phyloP scores from a whole-genome alignment of 2,797 vertebrate genomes.

The Manis crassicaudata region DNA sequence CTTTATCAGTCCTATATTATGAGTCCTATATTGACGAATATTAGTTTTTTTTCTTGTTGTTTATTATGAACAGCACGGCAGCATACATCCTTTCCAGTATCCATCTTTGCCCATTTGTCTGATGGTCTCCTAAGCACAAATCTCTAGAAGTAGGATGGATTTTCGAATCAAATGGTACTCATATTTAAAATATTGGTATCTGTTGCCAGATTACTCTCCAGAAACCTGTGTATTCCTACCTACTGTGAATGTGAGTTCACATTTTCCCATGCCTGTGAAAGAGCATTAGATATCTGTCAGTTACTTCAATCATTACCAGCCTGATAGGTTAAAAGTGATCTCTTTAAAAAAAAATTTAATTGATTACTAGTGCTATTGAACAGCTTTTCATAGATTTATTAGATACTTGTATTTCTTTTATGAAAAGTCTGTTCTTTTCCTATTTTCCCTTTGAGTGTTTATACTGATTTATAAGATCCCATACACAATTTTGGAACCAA shows the following conservation, averaged over 20 bases:
- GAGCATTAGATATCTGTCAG: background rate
- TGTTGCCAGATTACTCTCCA: background rate
- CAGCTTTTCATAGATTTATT: constrained; percentile 32
- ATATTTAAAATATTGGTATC: constrained; percentile 6
- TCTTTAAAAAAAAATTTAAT: background rate
- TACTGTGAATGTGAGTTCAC: constrained; percentile 22
- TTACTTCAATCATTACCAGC: constrained; percentile 45
- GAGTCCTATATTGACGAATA: background rate
- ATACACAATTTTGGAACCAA: background rate
- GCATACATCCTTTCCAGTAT: background rate
- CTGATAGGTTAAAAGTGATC: constrained; percentile 14
- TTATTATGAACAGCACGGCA: background rate
- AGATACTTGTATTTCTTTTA: constrained; percentile 28
- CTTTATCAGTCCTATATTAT: background rate
- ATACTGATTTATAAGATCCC: constrained; percentile 25
- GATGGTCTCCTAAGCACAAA: background rate
- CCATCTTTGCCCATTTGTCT: background rate
- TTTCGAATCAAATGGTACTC: background rate
- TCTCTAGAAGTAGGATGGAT: background rate
- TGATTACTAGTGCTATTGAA: background rate
- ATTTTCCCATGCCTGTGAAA: constrained; percentile 15
- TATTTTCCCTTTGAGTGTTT: constrained; percentile 24
- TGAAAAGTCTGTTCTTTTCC: constrained; percentile 24
- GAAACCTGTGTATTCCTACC: constrained; percentile 29
- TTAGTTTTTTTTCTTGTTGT: background rate